A percentile compares a stretch with the other conserved stretches of the same genome.
Conservation (phyloP, 2,113 vertebrate species). For the Terrapene triunguis region DNA sequence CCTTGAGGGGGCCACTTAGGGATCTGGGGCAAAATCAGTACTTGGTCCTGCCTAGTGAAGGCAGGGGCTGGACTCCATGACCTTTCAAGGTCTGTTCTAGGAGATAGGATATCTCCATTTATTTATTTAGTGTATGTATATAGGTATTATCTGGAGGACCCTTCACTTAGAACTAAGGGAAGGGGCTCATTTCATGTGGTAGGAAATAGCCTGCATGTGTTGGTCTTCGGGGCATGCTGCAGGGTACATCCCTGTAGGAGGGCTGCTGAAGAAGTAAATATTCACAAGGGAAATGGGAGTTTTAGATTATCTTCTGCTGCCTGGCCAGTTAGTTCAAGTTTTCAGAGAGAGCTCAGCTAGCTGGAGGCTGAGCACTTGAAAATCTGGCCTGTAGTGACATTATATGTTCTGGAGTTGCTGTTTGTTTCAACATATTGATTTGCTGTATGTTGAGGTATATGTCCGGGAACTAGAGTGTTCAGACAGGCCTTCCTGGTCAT, state of each 20-base stretch:
- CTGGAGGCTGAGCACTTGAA: neutral
- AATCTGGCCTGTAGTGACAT: neutral
- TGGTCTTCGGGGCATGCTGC: accelerated
- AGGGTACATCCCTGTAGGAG: accelerated
- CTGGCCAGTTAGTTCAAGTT: neutral
- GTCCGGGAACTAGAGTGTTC: neutral
- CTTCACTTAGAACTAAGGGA: neutral
- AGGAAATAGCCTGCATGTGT: neutral
- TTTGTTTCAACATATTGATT: neutral
- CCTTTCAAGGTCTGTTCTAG: too few species aligned
- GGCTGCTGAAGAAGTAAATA: neutral
- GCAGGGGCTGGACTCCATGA: too few species aligned
- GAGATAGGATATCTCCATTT: too few species aligned
- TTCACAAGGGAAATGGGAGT: neutral
- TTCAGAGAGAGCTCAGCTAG: neutral
- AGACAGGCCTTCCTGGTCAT: neutral
- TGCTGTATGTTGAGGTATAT: neutral
- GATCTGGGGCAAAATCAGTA: too few species aligned
- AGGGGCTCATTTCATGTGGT: neutral
- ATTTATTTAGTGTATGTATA: too few species aligned
- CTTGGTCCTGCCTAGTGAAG: too few species aligned
- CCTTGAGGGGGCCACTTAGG: too few species aligned
- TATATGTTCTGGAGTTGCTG: neutral
- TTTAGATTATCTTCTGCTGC: neutral
- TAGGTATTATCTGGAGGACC: neutral